Evolutionary conservation across 2,888 invertebrate species (phyloP).

Genomic region (Sminthurinus aureus): DNA sequence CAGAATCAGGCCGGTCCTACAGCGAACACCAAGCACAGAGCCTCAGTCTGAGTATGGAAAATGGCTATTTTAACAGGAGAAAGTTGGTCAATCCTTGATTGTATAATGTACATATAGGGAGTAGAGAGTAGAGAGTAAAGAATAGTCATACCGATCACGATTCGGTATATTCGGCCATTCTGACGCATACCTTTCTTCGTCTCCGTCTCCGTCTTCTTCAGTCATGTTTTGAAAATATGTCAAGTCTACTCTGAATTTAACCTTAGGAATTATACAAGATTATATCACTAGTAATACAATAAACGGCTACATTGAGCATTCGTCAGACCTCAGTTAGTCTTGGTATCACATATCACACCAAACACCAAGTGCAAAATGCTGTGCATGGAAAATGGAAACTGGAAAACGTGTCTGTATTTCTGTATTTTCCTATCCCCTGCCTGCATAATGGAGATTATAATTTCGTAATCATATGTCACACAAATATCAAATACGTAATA

Average conservation of each 20-base stretch:
- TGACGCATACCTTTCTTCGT: conserved; percentile 10
- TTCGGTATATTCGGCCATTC: not conserved
- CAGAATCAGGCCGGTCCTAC: not conserved
- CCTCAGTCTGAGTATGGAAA: conserved; percentile 7
- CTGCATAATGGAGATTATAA: too few species aligned
- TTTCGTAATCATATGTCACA: too few species aligned
- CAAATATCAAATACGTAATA: too few species aligned
- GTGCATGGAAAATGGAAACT: too few species aligned
- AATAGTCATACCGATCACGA: too few species aligned
- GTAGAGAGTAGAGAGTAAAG: too few species aligned
- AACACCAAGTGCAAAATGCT: too few species aligned
- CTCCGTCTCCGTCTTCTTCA: not conserved
- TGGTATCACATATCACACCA: too few species aligned
- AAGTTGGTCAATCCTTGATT: conserved; percentile 40
- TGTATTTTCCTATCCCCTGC: not conserved
- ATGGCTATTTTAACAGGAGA: conserved; percentile 26
- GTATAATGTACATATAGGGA: not conserved
- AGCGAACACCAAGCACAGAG: not conserved
- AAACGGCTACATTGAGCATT: too few species aligned
- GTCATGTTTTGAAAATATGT: conserved; percentile 16
- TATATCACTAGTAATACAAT: too few species aligned
- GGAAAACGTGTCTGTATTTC: not conserved
- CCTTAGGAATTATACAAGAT: conserved; percentile 13
- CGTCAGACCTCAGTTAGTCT: too few species aligned
- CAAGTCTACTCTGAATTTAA: conserved; percentile 16